Evolutionary conservation across 2,113 vertebrate species (phyloP), one percentile per base, ranked within the genome.

Genomic region (Todiramphus chloris): DNA sequence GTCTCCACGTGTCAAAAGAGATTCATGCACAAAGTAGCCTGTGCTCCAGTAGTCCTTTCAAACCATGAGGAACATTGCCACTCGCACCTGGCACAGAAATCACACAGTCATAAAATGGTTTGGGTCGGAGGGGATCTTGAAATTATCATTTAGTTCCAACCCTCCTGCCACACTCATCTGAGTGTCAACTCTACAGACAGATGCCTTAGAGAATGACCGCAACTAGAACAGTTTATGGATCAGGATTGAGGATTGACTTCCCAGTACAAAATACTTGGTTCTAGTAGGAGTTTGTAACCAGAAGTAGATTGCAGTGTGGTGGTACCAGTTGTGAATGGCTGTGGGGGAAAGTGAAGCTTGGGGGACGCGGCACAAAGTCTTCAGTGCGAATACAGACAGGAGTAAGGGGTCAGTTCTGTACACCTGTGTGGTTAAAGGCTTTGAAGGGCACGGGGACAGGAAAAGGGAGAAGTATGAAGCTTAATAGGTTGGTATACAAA

Each of bases 41-140:
- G 14, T 0, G 3, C 9, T 55, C 16, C 23, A 7, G 59, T 7
- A 4, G 46, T 43, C 30, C 5, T 9, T 21, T 66, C 59, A 48
- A 31, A 25, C 33, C 7, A 0, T 0, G 5, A 37, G 33, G 9
- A 31, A 31, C 7, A 1, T 33, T 15, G 2, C 31, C 10, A 2
- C 35, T 76, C 5, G 0, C 2, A 41, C 24, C 39, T 55, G 76
- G n/a, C 51, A 21, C 28, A 39, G 56, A 53, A 55, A 28, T 11
- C 35, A 39, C 10, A 37, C 23, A 37, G 23, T n/a, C 23, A 62
- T 41, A 41, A 14, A 62, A 37, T 35, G 24, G 23, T 25, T 62
- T 60, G 59, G 23, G n/a, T 53, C 7, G 13, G 51, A 53, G 15
- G 13, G 51, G 13, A 53, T 53, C 51, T 50, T 51, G 14, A 51